Conservation (phyloP, 1,140 invertebrate species). For the Nymphalis io region DNA sequence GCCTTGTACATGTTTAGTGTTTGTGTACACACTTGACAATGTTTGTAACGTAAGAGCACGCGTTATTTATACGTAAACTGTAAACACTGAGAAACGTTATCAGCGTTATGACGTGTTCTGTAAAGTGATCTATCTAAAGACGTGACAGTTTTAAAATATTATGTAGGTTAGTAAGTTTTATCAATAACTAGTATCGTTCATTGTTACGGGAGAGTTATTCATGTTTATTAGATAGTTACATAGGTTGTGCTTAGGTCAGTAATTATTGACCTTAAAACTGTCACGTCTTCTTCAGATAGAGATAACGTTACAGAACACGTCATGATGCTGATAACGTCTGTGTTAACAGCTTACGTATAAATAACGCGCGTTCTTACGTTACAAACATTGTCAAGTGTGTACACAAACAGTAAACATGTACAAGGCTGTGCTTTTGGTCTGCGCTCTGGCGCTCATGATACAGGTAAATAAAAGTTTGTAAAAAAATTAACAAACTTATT, state of each 20-base stretch:
- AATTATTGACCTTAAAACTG: too few species aligned
- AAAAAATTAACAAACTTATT: too few species aligned
- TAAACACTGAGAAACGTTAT: background rate
- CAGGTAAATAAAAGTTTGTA: slow-evolving; percentile 42
- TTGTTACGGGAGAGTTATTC: too few species aligned
- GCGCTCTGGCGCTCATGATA: slow-evolving; percentile 42
- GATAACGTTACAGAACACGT: too few species aligned
- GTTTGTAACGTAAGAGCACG: background rate
- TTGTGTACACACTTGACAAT: slow-evolving; percentile 3
- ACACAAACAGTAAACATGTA: slow-evolving; percentile 44
- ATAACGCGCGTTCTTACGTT: background rate
- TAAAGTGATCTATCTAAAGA: too few species aligned
- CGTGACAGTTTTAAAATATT: background rate
- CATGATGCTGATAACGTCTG: background rate
- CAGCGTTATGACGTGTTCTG: background rate
- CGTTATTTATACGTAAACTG: background rate
- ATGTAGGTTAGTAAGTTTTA: too few species aligned
- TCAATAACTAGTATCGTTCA: too few species aligned
- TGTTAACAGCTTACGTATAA: background rate
- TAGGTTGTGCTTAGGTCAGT: too few species aligned
- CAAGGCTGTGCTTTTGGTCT: slow-evolving; percentile 39
- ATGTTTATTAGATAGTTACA: too few species aligned
- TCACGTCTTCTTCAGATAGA: too few species aligned
- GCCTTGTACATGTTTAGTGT: slow-evolving; percentile 45
- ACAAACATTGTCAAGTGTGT: background rate